Percentiles rank a stretch among this genome's conserved stretches.
phyloP scores from a whole-genome alignment of 2,888 invertebrate species.

The Brachycybe producta region DNA sequence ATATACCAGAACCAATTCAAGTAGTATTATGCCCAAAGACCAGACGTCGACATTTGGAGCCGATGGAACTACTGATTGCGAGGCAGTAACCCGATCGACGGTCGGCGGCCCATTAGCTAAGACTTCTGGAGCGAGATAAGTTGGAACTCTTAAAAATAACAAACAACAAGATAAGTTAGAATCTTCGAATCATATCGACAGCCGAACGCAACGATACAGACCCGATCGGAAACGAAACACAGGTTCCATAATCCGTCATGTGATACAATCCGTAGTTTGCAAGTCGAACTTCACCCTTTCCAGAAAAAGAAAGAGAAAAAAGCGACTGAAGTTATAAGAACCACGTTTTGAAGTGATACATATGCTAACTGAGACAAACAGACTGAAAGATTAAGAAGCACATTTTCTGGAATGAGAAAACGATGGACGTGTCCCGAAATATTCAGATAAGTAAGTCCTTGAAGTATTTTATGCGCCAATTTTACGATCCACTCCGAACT shows the following conservation, averaged over 20 bases:
- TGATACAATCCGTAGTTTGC: slow-evolving; percentile 88
- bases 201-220: slow-evolving; percentile 25
- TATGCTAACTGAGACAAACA: slow-evolving; percentile 23
- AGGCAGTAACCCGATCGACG: slow-evolving; percentile 11
- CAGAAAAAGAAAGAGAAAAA: slow-evolving; percentile 5
- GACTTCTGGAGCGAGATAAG: slow-evolving; percentile 34
- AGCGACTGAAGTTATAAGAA: too few species aligned
- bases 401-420: slow-evolving; percentile 67
- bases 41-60: slow-evolving; percentile 80
- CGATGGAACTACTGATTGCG: slow-evolving; percentile 22
- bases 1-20: slow-evolving; percentile 54
- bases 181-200: slow-evolving; percentile 1
- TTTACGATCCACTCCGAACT: slow-evolving; percentile 41
- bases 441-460: slow-evolving; percentile 60
- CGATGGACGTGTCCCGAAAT: slow-evolving; percentile 58
- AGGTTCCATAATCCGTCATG: slow-evolving; percentile 73
- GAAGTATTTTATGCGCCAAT: slow-evolving; percentile 58
- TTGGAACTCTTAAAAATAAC: slow-evolving; percentile 26
- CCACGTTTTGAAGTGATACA: not conserved
- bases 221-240: slow-evolving; percentile 71
- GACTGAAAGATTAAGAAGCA: slow-evolving; percentile 56
- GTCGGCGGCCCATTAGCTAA: slow-evolving; percentile 22
- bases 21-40: slow-evolving; percentile 80
- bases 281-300: slow-evolving; percentile 51
- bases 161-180: not conserved